phyloP scores from a whole-genome alignment of 2,888 invertebrate genomes.

The Alviniconcha strummeri region DNA sequence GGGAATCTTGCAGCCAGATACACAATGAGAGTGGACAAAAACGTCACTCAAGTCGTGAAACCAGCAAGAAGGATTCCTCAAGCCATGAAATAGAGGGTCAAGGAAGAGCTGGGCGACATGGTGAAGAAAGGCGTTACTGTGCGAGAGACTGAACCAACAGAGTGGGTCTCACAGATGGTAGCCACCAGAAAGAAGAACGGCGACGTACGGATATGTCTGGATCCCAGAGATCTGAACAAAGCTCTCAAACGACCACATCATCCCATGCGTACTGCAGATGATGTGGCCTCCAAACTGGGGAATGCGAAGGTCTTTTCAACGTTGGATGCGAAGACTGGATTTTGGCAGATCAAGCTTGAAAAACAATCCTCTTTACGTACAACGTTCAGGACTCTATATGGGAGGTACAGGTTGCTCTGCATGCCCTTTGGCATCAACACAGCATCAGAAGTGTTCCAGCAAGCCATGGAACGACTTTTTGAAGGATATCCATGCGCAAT shows the following conservation, averaged over 20 bases:
- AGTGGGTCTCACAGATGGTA: conserved; percentile 35
- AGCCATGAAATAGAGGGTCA: conserved; percentile 26
- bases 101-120: conserved; percentile 35
- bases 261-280: conserved; percentile 41
- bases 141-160: conserved; percentile 33
- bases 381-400: conserved; percentile 42
- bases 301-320: conserved; percentile 40
- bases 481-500: conserved; percentile 26
- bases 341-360: conserved; percentile 37
- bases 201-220: conserved; percentile 38
- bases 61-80: conserved; percentile 34
- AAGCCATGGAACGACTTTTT: conserved; percentile 35
- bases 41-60: conserved; percentile 32
- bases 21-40: conserved; percentile 7
- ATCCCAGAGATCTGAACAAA: conserved; percentile 40
- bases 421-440: conserved; percentile 27
- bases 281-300: conserved; percentile 35
- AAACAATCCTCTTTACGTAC: conserved; percentile 30
- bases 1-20: conserved; percentile 18
- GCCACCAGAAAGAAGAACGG: conserved; percentile 28
- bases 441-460: conserved; percentile 37
- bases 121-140: conserved; percentile 30
- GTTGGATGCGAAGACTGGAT: conserved; percentile 45
- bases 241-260: conserved; percentile 37
- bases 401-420: conserved; percentile 31